Conservation (phyloP, 2,113 vertebrate species). For the Embiotoca jacksoni region DNA sequence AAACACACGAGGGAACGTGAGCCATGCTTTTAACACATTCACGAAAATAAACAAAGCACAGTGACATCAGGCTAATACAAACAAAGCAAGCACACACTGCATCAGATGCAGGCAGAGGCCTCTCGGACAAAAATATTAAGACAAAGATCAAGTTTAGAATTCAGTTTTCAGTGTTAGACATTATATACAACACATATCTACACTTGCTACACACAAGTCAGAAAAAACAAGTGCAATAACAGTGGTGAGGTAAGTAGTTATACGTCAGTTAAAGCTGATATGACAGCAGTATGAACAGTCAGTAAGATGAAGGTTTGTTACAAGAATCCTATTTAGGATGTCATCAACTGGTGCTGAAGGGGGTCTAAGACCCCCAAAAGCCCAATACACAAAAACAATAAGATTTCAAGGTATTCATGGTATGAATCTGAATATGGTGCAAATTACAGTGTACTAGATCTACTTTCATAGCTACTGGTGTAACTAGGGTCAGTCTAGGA, state of each 20-base stretch:
- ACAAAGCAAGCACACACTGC: slow-evolving; percentile 19
- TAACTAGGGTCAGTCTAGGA: slow-evolving; percentile 21
- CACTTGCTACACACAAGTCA: background rate
- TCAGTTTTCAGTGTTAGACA: background rate
- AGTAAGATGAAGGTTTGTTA: background rate
- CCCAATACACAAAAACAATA: background rate
- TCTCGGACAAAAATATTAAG: background rate
- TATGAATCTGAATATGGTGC: background rate
- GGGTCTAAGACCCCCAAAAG: too few relatives aligned
- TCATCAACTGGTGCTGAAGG: too few relatives aligned
- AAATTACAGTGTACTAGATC: background rate
- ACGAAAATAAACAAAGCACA: slow-evolving; percentile 50
- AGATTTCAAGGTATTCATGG: background rate
- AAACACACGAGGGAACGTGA: slow-evolving; percentile 52
- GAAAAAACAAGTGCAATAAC: background rate
- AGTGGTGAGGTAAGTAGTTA: background rate
- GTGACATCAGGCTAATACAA: slow-evolving; percentile 48
- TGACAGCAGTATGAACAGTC: background rate
- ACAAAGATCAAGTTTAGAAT: background rate
- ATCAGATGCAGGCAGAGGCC: background rate
- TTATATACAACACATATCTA: too few relatives aligned
- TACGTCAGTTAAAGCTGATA: background rate
- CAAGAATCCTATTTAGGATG: too few relatives aligned
- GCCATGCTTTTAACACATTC: slow-evolving; percentile 40
- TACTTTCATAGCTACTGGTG: background rate